phyloP scores from a whole-genome alignment of 2,888 invertebrate genomes.

The Onthophagus sagittarius region DNA sequence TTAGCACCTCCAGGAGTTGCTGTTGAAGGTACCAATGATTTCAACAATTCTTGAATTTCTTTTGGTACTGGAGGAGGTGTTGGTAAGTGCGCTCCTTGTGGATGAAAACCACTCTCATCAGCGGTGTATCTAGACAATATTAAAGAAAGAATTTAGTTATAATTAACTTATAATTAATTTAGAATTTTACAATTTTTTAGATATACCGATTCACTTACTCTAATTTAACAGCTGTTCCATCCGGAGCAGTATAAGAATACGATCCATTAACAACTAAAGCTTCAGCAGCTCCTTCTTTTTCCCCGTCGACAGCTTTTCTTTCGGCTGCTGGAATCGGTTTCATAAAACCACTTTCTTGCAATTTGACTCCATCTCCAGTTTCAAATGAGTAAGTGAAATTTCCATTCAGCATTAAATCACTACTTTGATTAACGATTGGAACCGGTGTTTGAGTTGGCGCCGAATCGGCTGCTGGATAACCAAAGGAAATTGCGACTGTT shows the following conservation, averaged over 20 bases:
- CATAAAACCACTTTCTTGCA: background rate
- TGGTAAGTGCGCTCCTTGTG: slow-evolving; percentile 67
- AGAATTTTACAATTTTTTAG: no score
- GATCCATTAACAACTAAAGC: background rate
- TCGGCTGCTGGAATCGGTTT: background rate
- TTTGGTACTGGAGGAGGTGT: slow-evolving; percentile 73
- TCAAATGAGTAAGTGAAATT: background rate
- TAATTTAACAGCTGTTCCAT: background rate
- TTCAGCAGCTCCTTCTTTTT: background rate
- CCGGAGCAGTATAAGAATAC: background rate
- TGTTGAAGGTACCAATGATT: slow-evolving; percentile 57
- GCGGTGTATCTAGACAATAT: slow-evolving; percentile 47
- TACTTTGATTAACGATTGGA: background rate
- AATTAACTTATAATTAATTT: no score
- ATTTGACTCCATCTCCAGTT: background rate
- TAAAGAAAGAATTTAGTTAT: background rate
- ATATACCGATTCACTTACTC: no score
- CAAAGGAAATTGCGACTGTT: background rate
- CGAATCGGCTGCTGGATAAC: background rate
- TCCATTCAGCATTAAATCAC: background rate
- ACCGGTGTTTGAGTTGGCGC: background rate
- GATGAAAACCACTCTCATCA: slow-evolving; percentile 61
- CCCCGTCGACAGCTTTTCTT: background rate
- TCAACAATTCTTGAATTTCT: slow-evolving; percentile 70
- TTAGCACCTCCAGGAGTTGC: background rate